phyloP scores from a whole-genome alignment of 2,888 invertebrate species.

The Balanococcus diminutus region DNA sequence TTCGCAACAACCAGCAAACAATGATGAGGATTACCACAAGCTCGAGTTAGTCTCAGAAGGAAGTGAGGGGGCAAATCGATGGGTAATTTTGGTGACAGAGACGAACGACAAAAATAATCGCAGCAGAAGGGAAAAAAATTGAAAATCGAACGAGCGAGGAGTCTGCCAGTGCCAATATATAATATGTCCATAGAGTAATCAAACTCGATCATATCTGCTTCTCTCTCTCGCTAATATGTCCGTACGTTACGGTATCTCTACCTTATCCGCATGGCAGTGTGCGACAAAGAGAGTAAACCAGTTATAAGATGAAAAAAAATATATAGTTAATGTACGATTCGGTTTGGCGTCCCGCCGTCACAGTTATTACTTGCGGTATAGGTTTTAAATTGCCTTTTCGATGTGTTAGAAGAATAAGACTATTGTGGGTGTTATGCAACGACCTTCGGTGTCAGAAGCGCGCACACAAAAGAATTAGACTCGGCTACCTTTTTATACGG shows the following conservation, averaged over 20 bases:
- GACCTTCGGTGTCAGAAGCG: slow-evolving; percentile 55
- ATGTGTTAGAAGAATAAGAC: slow-evolving; percentile 51
- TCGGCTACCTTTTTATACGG: slow-evolving; percentile 53
- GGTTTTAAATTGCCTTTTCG: slow-evolving; percentile 54
- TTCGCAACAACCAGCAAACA: not conserved
- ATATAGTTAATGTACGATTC: slow-evolving; percentile 53
- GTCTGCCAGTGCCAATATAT: not conserved
- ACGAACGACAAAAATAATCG: not conserved
- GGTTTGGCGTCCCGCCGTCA: slow-evolving; percentile 55
- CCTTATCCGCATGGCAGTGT: not conserved
- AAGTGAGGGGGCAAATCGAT: not conserved
- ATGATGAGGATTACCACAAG: not conserved
- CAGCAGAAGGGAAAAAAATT: not conserved
- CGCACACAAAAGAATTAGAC: slow-evolving; percentile 54
- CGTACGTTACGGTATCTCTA: not conserved
- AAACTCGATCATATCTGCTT: not conserved
- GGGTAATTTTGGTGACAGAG: slow-evolving; percentile 15
- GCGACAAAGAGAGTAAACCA: slow-evolving; percentile 46
- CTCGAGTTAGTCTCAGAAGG: too few relatives aligned
- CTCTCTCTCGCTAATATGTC: not conserved
- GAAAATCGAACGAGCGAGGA: too few relatives aligned
- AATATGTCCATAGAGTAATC: not conserved
- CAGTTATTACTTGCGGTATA: slow-evolving; percentile 55
- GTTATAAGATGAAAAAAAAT: slow-evolving; percentile 33
- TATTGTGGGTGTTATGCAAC: slow-evolving; percentile 55